These are phyloP conservation scores for Myotis davidii DNA, from an alignment of 2,113 vertebrate genomes.

Conservation along the genomic window DNA sequence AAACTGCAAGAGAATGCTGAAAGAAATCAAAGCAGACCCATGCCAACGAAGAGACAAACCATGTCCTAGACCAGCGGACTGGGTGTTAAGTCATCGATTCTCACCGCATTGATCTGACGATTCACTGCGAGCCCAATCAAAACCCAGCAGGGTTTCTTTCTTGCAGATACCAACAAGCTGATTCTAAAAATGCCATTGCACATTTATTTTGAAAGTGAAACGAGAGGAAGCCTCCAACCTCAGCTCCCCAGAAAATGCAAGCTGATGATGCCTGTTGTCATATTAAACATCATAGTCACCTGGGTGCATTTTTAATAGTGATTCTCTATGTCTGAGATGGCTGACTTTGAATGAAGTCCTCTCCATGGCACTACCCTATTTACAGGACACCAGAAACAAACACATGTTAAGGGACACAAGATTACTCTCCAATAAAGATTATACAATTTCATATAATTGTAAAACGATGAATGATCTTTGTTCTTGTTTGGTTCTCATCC, in stretches of 20 bases:
- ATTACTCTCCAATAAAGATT: neutral
- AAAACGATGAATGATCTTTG: constrained; percentile 17
- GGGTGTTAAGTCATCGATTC: neutral
- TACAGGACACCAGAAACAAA: neutral
- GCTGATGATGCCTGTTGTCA: neutral
- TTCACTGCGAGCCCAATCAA: neutral
- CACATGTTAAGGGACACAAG: neutral
- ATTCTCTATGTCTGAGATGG: neutral
- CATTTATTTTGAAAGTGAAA: constrained; percentile 36
- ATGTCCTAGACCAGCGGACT: neutral
- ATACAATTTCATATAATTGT: constrained; percentile 27
- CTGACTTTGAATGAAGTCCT: constrained; percentile 34
- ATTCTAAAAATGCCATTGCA: neutral
- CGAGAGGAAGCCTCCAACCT: neutral
- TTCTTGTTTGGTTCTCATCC: neutral
- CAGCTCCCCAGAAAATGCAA: neutral
- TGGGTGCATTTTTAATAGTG: neutral
- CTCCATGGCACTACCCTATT: neutral
- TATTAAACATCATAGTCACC: neutral
- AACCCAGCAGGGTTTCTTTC: neutral
- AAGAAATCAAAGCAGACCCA: neutral
- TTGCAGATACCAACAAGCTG: neutral
- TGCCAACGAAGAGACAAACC: neutral
- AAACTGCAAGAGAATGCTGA: neutral
- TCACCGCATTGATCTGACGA: neutral